phyloP scores from a whole-genome alignment of 1,140 invertebrate species.

The Neelides sp. region DNA sequence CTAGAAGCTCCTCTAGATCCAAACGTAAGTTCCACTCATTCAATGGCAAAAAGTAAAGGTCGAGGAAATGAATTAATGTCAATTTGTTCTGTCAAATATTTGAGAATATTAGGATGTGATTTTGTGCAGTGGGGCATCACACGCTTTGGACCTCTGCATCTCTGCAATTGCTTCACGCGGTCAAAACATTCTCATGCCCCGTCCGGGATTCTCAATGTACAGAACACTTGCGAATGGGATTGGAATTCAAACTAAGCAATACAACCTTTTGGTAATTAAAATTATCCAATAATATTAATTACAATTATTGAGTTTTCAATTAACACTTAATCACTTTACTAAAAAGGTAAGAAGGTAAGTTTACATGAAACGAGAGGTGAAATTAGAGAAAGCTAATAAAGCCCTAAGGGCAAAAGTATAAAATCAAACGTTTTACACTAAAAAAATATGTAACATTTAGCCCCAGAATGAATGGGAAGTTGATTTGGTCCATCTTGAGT shows the following conservation, averaged over 20 bases:
- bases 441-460: no score
- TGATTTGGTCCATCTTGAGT: constrained; percentile 75
- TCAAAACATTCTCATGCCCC: constrained; percentile 83
- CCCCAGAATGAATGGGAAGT: constrained; percentile 81
- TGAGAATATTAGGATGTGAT: constrained; percentile 60
- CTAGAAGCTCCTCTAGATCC: constrained; percentile 49
- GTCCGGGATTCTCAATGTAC: constrained; percentile 95
- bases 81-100: not conserved
- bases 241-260: constrained; percentile 69
- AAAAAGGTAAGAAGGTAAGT: no score
- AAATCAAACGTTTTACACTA: no score
- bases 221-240: constrained; percentile 73
- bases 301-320: no score
- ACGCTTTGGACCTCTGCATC: constrained; percentile 85
- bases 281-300: no score
- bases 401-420: no score
- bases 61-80: not conserved
- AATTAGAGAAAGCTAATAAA: no score
- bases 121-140: constrained; percentile 86
- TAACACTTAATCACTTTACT: no score
- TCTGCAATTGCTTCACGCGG: constrained; percentile 70
- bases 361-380: no score
- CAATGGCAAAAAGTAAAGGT: not conserved
- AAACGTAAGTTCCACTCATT: constrained; percentile 41
- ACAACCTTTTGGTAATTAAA: constrained; percentile 56